Conservation (phyloP, 2,113 vertebrate genomes). For the Leptosomus discolor region DNA sequence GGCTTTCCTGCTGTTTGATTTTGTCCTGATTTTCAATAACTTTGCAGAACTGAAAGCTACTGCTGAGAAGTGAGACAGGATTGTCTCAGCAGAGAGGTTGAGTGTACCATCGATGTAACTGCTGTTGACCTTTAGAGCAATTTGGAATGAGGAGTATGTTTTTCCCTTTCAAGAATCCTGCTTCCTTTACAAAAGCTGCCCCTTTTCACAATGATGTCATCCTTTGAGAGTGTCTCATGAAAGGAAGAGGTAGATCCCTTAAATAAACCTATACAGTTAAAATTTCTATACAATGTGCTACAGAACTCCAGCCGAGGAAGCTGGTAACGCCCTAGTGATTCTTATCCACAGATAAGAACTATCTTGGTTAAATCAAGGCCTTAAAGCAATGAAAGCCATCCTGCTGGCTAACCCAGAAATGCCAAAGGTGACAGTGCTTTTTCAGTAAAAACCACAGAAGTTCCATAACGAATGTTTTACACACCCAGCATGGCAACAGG, state of each 20-base stretch:
- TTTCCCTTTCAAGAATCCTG: background rate
- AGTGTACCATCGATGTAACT: accelerated
- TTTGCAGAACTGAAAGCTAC: background rate
- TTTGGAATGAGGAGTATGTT: background rate
- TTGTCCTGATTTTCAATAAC: background rate
- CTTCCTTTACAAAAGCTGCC: background rate
- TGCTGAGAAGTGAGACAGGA: background rate
- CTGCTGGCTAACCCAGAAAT: background rate
- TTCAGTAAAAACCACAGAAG: background rate
- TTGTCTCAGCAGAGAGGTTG: background rate
- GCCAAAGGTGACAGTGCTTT: background rate
- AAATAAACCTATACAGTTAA: background rate
- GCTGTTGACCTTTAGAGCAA: background rate
- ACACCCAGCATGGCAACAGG: background rate
- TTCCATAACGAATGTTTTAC: background rate
- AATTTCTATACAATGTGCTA: background rate
- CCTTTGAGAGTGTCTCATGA: background rate
- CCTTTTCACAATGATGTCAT: background rate
- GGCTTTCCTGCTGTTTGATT: background rate
- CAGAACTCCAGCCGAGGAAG: background rate
- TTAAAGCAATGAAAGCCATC: background rate
- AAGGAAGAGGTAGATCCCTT: background rate
- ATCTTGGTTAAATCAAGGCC: background rate
- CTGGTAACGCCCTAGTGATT: background rate
- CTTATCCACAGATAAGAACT: background rate